phyloP scores from a whole-genome alignment of 2,113 vertebrate species.

The Piprites chloris region DNA sequence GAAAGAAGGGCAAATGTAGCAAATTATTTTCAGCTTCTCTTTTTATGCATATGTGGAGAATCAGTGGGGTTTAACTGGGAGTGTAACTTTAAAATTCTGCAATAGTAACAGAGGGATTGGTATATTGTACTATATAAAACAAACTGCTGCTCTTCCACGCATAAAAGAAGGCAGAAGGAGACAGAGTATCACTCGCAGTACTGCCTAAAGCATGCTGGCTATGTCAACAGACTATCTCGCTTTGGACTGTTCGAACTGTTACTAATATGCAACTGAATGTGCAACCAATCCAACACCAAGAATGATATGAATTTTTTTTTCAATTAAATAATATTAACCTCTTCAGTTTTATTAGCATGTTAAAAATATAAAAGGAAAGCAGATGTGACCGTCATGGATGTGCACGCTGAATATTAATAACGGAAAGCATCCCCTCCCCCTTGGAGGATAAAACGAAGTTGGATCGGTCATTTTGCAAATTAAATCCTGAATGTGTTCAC shows the following conservation, averaged over 20 bases:
- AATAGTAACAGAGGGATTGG: not conserved
- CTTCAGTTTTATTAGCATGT: constrained; percentile 55
- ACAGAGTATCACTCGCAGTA: constrained; percentile 69
- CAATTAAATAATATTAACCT: constrained; percentile 55
- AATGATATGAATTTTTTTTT: constrained; percentile 18
- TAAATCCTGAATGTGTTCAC: not conserved
- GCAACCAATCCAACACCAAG: constrained; percentile 58
- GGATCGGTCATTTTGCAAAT: not conserved
- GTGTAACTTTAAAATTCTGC: not conserved
- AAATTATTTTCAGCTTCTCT: not conserved
- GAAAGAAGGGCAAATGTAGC: not conserved
- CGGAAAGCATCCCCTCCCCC: constrained; percentile 31
- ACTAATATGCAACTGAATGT: constrained; percentile 70
- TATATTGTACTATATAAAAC: not conserved
- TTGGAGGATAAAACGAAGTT: constrained; percentile 50
- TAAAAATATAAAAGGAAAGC: constrained; percentile 53
- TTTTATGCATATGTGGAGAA: not conserved
- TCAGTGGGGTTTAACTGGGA: not conserved
- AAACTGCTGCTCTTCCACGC: constrained; percentile 2
- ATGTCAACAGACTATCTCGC: constrained; percentile 73
- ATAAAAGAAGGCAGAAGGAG: constrained; percentile 31
- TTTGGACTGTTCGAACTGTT: constrained; percentile 71
- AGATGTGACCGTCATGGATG: constrained; percentile 39
- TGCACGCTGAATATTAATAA: constrained; percentile 12
- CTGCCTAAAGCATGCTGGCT: constrained; percentile 73